phyloP scores from a whole-genome alignment of 2,797 vertebrate genomes.

The Brachyrhaphis roseni region DNA sequence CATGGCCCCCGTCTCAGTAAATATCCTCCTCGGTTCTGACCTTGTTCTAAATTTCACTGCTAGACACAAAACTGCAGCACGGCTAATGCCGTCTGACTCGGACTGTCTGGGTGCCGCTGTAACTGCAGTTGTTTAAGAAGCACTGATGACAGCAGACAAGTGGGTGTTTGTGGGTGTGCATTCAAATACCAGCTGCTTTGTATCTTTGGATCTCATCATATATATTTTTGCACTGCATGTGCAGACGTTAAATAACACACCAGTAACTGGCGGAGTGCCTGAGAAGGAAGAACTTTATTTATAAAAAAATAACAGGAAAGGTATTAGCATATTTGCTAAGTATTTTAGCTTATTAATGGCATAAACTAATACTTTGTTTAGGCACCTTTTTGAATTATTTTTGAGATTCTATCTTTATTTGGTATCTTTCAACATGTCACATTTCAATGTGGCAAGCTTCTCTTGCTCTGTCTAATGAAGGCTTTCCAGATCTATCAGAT shows the following conservation, averaged over 20 bases:
- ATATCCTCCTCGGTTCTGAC: slow-evolving; percentile 51
- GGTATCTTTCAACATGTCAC: not conserved
- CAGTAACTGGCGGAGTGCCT: not conserved
- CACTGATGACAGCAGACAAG: slow-evolving; percentile 23
- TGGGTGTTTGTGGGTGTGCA: not conserved
- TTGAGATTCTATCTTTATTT: not conserved
- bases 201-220: not conserved
- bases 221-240: not conserved
- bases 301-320: no score
- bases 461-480: not conserved
- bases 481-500: not conserved
- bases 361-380: not conserved
- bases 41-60: slow-evolving; percentile 64
- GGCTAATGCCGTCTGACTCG: slow-evolving; percentile 43
- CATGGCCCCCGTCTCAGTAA: slow-evolving; percentile 54
- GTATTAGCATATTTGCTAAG: no score
- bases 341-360: no score
- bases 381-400: not conserved
- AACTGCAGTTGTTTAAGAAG: slow-evolving; percentile 31
- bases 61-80: slow-evolving; percentile 47
- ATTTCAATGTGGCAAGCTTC: not conserved
- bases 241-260: not conserved
- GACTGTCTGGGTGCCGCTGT: slow-evolving; percentile 49
- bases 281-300: not conserved
- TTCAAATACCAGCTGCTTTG: not conserved